Conservation (phyloP, 1,140 invertebrate genomes). For the Cydia splendana region DNA sequence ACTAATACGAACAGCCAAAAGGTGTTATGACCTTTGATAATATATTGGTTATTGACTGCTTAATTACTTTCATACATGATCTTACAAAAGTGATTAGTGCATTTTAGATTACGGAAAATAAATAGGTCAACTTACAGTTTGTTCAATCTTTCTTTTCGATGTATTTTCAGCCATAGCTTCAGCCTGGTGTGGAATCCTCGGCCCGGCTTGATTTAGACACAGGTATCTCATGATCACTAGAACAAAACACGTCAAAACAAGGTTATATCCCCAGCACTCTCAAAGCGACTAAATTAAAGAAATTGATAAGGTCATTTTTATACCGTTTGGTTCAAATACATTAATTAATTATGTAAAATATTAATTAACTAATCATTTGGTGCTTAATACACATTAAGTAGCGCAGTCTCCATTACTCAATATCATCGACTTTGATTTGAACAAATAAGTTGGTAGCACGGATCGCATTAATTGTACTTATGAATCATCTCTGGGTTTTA, state of each 20-base stretch:
- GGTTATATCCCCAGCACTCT: background rate
- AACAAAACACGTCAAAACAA: conserved; percentile 1
- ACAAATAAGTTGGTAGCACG: background rate
- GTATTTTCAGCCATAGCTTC: background rate
- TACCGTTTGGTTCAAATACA: conserved; percentile 21
- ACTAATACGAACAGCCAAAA: background rate
- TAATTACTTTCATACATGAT: background rate
- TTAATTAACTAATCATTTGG: conserved; percentile 10
- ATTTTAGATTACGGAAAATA: background rate
- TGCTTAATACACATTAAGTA: conserved; percentile 3
- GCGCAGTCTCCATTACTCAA: conserved; percentile 12
- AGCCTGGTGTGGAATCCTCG: background rate
- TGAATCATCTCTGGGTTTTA: background rate
- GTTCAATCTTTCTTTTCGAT: background rate
- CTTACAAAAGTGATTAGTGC: background rate
- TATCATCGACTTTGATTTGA: background rate
- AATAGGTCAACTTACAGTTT: background rate
- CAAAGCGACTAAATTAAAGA: conserved; percentile 5
- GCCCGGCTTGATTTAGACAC: background rate
- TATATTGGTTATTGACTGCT: background rate
- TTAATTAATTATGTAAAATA: conserved; percentile 26
- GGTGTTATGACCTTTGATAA: background rate
- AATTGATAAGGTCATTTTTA: conserved; percentile 26
- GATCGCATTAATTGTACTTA: background rate
- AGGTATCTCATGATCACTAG: conserved; percentile 7